Base-by-base conservation (phyloP, 2,888 invertebrate species). In the Leptothorax acervorum region DNA sequence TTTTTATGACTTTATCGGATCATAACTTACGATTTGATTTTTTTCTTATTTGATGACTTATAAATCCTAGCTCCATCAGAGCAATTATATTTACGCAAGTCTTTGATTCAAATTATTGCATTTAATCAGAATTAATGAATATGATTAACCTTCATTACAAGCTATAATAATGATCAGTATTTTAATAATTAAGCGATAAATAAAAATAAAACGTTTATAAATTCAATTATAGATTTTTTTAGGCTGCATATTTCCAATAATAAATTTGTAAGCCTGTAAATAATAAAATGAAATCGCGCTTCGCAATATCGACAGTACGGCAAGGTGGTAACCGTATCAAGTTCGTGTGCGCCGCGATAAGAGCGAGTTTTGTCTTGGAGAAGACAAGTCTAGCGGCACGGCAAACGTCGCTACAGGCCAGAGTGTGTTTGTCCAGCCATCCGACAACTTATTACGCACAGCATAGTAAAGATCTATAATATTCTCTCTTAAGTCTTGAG, bases 81-180 rank as follows among this genome's bases (percentile, higher is more conserved):
- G 8, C 23, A 23, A 18, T 76, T 76, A 48, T 76, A 62, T n/a
- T 51, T 51, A 66, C 3, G 55, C 73, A 15, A 42, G 55, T 57
- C 39, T 28, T 53, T 23, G 6, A 35, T 48, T 18, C 23, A 3
- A 63, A 23, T 48, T 55, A 55, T 57, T 60, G 42, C 28, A 12
- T n/a, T 74, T 45, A 39, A 73, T 73, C 9, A 9, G 9, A 39
- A 55, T n/a, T n/a, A n/a, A n/a, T n/a, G n/a, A n/a, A n/a, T 71
- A 39, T 31, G 4, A 55, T 60, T 74, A 60, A 42, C 31, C 18
- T 74, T 74, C 3, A 60, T 65, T 35, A 75, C 23, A 35, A 70
- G 12, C 28, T 12, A 48, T 35, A 35, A 48, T 35, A 35, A 75
- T 42, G 18, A 60, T 48, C 45, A 0, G 5, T 18, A 23, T 42